Evolutionary conservation across 2,888 invertebrate species (phyloP), one percentile per base, ranked within the genome.

Genomic region (Pyralis farinalis): DNA sequence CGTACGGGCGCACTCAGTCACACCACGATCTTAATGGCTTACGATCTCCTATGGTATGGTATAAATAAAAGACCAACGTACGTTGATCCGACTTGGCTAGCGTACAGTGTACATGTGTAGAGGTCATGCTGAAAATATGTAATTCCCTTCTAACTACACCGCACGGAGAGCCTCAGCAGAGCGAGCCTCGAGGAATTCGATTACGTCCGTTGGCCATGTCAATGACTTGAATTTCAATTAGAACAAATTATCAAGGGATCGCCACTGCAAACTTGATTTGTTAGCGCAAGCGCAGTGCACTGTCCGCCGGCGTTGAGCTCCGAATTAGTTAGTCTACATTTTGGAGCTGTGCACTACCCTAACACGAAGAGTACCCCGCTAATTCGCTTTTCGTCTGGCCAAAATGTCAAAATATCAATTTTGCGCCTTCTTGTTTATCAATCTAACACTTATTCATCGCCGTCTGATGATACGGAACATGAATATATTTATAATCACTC

Each of bases 161-260:
- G 38, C 16, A 50, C 53, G 49, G 45, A 47, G 44, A 54, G 53
- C 58, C 54, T 61, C 55, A 55, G 48, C 49, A 55, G 63, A 58
- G 65, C 63, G 57, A 62, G 69, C 69, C 70, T 66, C 63, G 59
- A 70, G 76, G 73, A 82, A 91, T 86, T 90, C 81, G 86, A 91
- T 90, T 91, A 91, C 79, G 75, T 60, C 78, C 76, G 82, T 77
- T 86, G 84, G 77, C 82, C 88, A 90, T 86, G 90, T 89, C 91
- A 91, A 90, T 91, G 91, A 91, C 91, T 91, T 89, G 91, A 91
- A 91, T 92, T 92, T 92, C 92, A 92, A 92, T 92, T 92, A 92
- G 86, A 84, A 86, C 86, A 85, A 84, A 88, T 87, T 87, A 87
- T 82, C 88, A 91, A 91, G 87, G 88, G 87, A 87, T 79, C 71